These are phyloP conservation scores for Enteromius paludinosus DNA, from an alignment of 2,797 vertebrate genomes.

Conservation along the genomic window DNA sequence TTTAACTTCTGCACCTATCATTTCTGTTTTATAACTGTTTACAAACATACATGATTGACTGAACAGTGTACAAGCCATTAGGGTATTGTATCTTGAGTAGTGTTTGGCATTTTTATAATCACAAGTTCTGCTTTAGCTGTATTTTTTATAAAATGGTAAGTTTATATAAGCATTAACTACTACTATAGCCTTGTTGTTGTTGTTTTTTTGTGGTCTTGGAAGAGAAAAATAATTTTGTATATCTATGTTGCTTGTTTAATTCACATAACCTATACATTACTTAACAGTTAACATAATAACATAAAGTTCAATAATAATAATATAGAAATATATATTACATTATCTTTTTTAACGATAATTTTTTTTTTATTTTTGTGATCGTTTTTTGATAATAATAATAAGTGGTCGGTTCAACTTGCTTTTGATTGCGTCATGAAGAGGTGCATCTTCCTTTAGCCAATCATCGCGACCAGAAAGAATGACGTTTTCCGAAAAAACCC, in stretches of 20 bases:
- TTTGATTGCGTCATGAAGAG: neutral
- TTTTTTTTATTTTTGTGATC: no score
- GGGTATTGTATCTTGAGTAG: neutral
- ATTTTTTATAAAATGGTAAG: neutral
- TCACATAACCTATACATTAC: neutral
- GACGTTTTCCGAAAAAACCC: conserved; percentile 8
- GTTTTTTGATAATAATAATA: neutral
- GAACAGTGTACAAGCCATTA: neutral
- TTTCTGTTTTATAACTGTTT: neutral
- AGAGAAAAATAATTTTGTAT: neutral
- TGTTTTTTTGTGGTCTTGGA: neutral
- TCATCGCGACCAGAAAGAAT: neutral
- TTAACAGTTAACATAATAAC: neutral
- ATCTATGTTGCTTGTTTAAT: no score
- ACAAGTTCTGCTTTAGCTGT: neutral
- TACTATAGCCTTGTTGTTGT: neutral
- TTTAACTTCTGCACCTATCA: no score
- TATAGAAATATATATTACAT: neutral
- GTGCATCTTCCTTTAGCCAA: conserved; percentile 14
- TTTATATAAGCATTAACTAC: neutral
- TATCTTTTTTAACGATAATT: no score
- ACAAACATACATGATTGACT: neutral
- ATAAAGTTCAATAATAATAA: neutral
- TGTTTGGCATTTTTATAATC: neutral
- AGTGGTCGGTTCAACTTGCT: neutral